Conservation (phyloP, 1,140 invertebrate genomes). For the Limonius californicus region DNA sequence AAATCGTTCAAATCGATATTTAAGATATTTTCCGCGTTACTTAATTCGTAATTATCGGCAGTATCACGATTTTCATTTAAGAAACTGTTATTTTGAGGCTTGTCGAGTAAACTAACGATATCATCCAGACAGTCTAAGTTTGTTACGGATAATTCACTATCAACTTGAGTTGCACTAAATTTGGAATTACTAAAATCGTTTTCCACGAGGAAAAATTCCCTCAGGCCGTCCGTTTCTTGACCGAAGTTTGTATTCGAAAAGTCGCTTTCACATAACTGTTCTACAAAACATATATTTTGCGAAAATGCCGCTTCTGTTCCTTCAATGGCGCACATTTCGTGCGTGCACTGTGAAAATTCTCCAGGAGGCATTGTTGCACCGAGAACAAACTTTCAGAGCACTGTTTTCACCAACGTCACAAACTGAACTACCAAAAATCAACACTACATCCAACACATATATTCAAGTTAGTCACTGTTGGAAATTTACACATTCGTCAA, state of each 20-base stretch:
- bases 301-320: neutral
- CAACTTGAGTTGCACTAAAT: neutral
- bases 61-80: neutral
- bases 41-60: no score
- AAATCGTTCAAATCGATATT: conserved; percentile 2
- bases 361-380: neutral
- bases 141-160: neutral
- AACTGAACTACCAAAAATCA: no score
- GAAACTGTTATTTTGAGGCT: neutral
- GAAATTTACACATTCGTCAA: conserved; percentile 8
- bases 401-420: no score
- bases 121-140: neutral
- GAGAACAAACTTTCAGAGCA: neutral
- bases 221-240: neutral
- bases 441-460: no score
- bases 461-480: neutral
- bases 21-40: neutral
- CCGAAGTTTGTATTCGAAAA: neutral
- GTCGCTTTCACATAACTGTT: neutral
- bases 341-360: neutral
- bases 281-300: neutral
- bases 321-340: neutral
- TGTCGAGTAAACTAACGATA: neutral
- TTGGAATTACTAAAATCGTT: neutral
- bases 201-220: neutral